A percentile compares a stretch with the other conserved stretches of the same genome.
phyloP scores from a whole-genome alignment of 2,888 invertebrate genomes.

The Pegoplata infirma region DNA sequence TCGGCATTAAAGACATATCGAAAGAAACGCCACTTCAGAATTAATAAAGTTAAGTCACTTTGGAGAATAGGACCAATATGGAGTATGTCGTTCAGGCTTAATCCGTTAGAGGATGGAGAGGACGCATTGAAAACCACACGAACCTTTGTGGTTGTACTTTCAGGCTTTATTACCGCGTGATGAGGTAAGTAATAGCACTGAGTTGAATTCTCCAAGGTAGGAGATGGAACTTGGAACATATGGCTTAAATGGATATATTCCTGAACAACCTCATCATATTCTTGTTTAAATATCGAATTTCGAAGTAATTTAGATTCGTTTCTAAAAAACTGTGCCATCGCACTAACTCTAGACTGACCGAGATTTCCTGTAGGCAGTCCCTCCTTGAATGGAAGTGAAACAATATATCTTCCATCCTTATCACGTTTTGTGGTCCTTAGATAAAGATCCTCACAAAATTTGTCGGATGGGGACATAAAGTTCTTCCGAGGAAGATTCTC shows the following conservation, averaged over 20 bases:
- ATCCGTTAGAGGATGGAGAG: neutral
- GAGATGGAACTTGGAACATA: no score
- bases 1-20: conserved; percentile 26
- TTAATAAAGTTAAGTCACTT: conserved; percentile 5
- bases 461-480: neutral
- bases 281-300: neutral
- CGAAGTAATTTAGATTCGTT: neutral
- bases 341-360: neutral
- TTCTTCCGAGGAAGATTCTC: neutral
- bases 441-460: no score
- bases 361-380: neutral
- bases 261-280: neutral
- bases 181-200: no score
- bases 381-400: neutral
- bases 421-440: conserved; percentile 14
- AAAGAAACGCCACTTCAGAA: conserved; percentile 20
- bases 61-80: conserved; percentile 13
- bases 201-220: no score
- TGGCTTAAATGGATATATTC: no score
- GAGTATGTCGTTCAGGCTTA: conserved; percentile 22
- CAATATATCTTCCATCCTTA: neutral
- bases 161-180: no score
- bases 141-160: neutral
- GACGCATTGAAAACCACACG: conserved; percentile 41
- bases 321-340: neutral